Base-by-base conservation (phyloP, 2,113 vertebrate genomes). In the Pluvianellus socialis region DNA sequence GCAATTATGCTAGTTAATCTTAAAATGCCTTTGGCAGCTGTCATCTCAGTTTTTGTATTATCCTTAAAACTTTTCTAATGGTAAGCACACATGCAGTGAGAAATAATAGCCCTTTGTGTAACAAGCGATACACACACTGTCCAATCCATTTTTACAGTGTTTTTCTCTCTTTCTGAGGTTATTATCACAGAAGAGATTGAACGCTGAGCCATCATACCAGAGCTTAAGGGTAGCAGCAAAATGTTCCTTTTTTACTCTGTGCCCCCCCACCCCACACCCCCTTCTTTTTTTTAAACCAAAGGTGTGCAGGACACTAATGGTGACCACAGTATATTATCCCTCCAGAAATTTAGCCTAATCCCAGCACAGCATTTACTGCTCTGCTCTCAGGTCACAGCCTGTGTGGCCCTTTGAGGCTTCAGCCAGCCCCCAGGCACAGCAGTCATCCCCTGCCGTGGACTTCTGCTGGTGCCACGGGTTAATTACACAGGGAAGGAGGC, bases 21-120 rank as follows among this genome's bases (percentile, higher is more conserved):
- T 74, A 71, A 84, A 88, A 83, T 74, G n/a, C 40, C 74, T 94
- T 71, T 62, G 86, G 80, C 85, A 95, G 45, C 24, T 77, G 49
- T 63, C 93, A 79, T 65, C 70, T 92, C 18, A 8, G 32, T 93
- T 87, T 91, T 91, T 35, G 24, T 62, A 71, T 53, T 72, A 71
- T 92, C 67, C 85, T 95, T 92, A 87, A 94, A 96, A 92, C 56
- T 76, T 94, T 94, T 77, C 27, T 89, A 95, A 62, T 70, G 77
- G 80, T 95, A 93, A 96, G 88, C 91, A 94, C 75, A 86, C 77
- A 93, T 42, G 50, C 89, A 53, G 89, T 53, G 92, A 92, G 66
- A 86, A 95, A 95, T 96, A 89, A 94, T 68, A 94, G 59, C 74
- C 61, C 53, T 96, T 86, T 88, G 40, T 86, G n/a, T 89, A 95